Evolutionary conservation across 2,888 invertebrate species (phyloP), one percentile per base, ranked within the genome.

Genomic region (Phoenoteleia sp.): DNA sequence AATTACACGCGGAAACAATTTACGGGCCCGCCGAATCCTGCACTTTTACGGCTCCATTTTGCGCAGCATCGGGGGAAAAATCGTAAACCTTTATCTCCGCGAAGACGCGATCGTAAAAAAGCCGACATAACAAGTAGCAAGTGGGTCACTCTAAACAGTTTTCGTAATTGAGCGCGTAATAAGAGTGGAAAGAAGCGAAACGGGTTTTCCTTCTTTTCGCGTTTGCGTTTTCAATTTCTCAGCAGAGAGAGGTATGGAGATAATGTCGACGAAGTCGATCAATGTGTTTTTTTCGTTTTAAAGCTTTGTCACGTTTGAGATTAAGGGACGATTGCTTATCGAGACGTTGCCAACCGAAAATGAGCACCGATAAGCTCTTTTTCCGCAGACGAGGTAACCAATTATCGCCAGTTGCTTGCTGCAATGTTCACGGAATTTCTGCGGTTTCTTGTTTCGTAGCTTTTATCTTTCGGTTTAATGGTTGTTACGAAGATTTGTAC

Each of bases 271-370:
- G n/a, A n/a, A n/a, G n/a, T n/a, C n/a, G n/a, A n/a, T n/a, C n/a
- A n/a, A n/a, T n/a, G n/a, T n/a, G n/a, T n/a, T 9, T 47, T 19
- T 29, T 39, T 67, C 49, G 27, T 67, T 67, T 52, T 52, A 23
- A 67, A 67, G 47, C 67, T 47, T 64, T 64, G 62, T 62, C 23
- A 62, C 6, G 27, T 62, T 62, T 62, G 64, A 64, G 64, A 64
- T 64, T 47, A 64, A 47, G 17, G 39, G 33, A 33, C 33, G 33
- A 9, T 33, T 33, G 36, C 67, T 58, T 71, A 47, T 71, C 58
- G 29, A 27, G 42, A 60, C 39, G 29, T 42, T 39, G 47, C 17
- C n/a, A 33, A 42, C 56, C 33, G 13, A 49, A 67, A 25, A 39
- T 36, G 36, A 5, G 25, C 9, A 11, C 33, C 13, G 25, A 69